Base-by-base conservation (phyloP, 2,888 invertebrate genomes). In the Acheta domesticus region DNA sequence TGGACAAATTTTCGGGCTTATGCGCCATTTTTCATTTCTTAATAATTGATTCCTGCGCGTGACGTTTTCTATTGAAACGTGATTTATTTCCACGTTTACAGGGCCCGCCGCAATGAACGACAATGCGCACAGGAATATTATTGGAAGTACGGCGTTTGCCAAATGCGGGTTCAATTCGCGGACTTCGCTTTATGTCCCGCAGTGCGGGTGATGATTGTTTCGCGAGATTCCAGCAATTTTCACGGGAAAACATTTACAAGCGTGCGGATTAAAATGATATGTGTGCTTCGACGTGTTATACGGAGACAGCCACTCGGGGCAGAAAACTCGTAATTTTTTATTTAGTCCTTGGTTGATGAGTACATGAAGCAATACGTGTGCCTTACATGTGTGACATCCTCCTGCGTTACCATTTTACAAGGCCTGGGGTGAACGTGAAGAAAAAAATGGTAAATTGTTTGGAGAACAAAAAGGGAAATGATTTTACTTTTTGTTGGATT, bases 1-100 rank as follows among this genome's bases (percentile, higher is more conserved):
- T 62, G 62, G 62, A 62, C 62, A 62, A 62, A 62, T 62, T 62
- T 62, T 62, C 62, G 62, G 62, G 62, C 62, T 62, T n/a, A 62
- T 62, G 62, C 62, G n/a, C 62, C 62, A 62, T 62, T 19, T 19
- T n/a, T 62, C 62, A 62, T 62, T 62, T 62, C 62, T 62, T 62
- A 62, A 62, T 62, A 62, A 62, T 62, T 62, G 62, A 62, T 62
- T 62, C 62, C 62, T 62, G 62, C 62, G n/a, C 62, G 62, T 62
- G 62, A 62, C 62, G n/a, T 62, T 62, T 62, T 11, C 62, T 62
- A 62, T 62, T 62, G 62, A 62, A 62, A 62, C 62, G 62, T 62
- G 62, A 62, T 62, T 19, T 62, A 62, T 62, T 62, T 62, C 4
- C 62, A n/a, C 62, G 62, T 62, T 62, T 62, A 62, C 16, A 62